Evolutionary conservation across 2,113 vertebrate genomes (phyloP), one percentile per base, ranked within the genome.

Genomic region (Nannospalax galili): DNA sequence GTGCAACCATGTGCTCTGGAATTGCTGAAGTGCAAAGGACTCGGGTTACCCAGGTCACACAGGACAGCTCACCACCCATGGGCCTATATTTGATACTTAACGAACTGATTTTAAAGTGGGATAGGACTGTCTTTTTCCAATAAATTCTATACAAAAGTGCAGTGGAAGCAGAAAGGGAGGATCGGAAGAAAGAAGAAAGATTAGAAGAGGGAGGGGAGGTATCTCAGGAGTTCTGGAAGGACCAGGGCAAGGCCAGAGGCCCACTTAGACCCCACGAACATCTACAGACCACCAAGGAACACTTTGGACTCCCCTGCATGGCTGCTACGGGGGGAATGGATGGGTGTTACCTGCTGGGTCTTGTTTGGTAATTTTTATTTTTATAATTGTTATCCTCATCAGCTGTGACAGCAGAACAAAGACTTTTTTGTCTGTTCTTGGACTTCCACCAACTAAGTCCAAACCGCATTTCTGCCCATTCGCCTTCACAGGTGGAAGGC

Each of bases 361-460:
- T 60, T 32, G 20, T 30, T 74, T n/a, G n/a, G n/a, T n/a, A n/a
- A n/a, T n/a, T n/a, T n/a, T 24, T n/a, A 40, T 58, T 72, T 84
- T 17, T 3, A 42, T 40, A 60, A 24, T 35, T 24, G 58, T 48
- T 37, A 19, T 64, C 24, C 75, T 22, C 84, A 48, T 6, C 19
- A 35, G 77, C 37, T 15, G 16, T 19, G 26, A 77, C 14, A 15
- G 20, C 22, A 88, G n/a, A 72, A 28, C 87, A 72, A 65, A 86
- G 75, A 17, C 30, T 85, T 64, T 26, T 80, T 17, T 82, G 79
- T 86, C 75, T 94, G 48, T 73, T 93, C 80, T 58, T 62, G 28
- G 20, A 28, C 37, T 86, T 17, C 56, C 4, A 32, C 6, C n/a
- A 58, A 37, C 22, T 75, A 65, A 64, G 64, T 24, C 65, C 67